Evolutionary conservation across 2,888 invertebrate species (phyloP), one percentile per base, ranked within the genome.

Genomic region (Mythimna lalbum): DNA sequence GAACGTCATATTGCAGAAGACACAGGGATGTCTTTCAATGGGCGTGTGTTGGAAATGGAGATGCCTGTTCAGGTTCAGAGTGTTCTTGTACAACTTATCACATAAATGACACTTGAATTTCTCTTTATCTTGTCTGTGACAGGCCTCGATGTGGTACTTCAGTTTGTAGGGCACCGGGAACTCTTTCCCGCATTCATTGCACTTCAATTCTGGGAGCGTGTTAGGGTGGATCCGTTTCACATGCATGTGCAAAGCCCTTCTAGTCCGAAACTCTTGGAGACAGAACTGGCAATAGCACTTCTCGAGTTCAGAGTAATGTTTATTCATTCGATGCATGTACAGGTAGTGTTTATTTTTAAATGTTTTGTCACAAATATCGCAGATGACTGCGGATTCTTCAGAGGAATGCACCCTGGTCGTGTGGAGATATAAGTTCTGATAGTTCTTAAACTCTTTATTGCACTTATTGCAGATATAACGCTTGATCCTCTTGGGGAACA

Each of bases 281-380:
- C 95, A 96, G 69, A 93, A 94, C 60, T 96, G 94, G 53, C 95
- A 96, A 75, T 90, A 94, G 59, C 95, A 94, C 47, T 95, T 94
- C 79, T 95, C 95, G 0, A 90, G 81, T 21, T 95, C 95, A 0
- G 95, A 95, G n/a, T 95, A 95, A 69, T 96, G 95, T 12, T 95
- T 95, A 50, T 96, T 96, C 95, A 95, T 96, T 2, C 95, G 76
- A 73, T 96, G 95, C 95, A 96, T 96, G 83, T 96, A 96, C 1
- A 96, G 47, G 68, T 96, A 96, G 74, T 96, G 95, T 73, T 96
- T 96, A 52, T 96, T 95, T 62, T 96, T 96, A 73, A 95, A 96
- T 0, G 93, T 92, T 63, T 95, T 95, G 72, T 95, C 95, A 33
- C 96, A 96, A 0, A 93, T 90, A 50, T 95, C 89, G 71, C 96